Evolutionary conservation across 2,888 invertebrate species (phyloP), one percentile per base, ranked within the genome.

Genomic region (Carcina quercana): DNA sequence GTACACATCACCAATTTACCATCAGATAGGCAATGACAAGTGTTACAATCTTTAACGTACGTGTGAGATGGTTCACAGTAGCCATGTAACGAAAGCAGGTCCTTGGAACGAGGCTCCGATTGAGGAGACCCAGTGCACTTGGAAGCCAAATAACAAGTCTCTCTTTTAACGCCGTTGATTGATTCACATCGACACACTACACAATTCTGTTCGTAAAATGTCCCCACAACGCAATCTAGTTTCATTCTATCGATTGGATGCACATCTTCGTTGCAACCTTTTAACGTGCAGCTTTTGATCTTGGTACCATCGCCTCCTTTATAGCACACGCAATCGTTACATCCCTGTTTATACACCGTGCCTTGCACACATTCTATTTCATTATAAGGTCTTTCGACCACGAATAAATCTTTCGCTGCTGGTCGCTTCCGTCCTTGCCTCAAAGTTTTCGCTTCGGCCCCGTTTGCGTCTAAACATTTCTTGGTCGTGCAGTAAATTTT

Each of bases 401-500:
- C 12, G 13, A 10, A 15, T n/a, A 30, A 3, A 8, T n/a, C n/a
- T n/a, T n/a, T n/a, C n/a, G n/a, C n/a, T n/a, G n/a, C n/a, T n/a
- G n/a, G n/a, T n/a, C n/a, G 8, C 8, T 14, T 2, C 11, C 3
- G 11, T 10, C 12, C 10, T 11, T 24, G 24, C 6, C 5, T 6
- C 11, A 8, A 24, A 11, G 24, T 24, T 24, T 11, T 10, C 6
- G 11, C 24, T 24, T 10, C 6, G 11, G 6, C 11, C 24, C 10
- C 10, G n/a, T 10, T 24, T 5, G 24, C 6, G 6, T 11, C 11
- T 24, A 66, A 39, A 32, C 76, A 78, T 33, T 64, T 68, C 35
- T 69, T 76, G 0, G 68, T 59, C 12, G 86, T 78, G 37, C 85
- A 75, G 40, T 71, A 76, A 13, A 82, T 63, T 3, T 61, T 55